phyloP scores from a whole-genome alignment of 23 tunicate genomes.

The Halocynthia aurantium region DNA sequence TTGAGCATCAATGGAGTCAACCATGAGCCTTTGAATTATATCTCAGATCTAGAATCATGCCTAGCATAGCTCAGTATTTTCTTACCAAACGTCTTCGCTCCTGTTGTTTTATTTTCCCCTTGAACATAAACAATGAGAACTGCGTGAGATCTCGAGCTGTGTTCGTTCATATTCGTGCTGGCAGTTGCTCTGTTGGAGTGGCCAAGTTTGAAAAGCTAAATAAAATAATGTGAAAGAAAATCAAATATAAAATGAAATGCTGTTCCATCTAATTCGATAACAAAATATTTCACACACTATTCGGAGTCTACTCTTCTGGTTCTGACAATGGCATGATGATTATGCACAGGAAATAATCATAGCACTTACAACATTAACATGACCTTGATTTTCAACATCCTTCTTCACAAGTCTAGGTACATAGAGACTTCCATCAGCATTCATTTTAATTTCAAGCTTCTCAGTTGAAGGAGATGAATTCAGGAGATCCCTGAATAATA shows the following conservation, averaged over 20 bases:
- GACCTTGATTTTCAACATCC: conserved; percentile 45
- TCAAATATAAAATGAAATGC: too few species aligned
- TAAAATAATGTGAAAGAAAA: not conserved
- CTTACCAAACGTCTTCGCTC: conserved; percentile 32
- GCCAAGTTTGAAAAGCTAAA: conserved; percentile 53
- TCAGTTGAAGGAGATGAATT: conserved; percentile 17
- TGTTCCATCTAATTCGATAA: too few species aligned
- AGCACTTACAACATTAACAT: conserved; percentile 45
- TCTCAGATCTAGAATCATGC: not conserved
- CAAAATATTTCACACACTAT: too few species aligned
- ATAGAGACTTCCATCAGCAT: conserved; percentile 64
- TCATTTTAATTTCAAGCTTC: conserved; percentile 90
- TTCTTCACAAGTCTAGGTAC: conserved; percentile 42
- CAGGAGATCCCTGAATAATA: conserved; percentile 47
- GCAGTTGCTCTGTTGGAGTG: conserved; percentile 77
- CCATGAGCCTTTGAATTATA: too few species aligned
- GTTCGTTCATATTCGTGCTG: conserved; percentile 94
- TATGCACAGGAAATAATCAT: not conserved
- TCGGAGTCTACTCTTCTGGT: too few species aligned
- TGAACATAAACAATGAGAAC: conserved; percentile 68
- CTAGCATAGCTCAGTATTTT: not conserved
- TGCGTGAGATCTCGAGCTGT: conserved; percentile 91
- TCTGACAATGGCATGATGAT: too few species aligned
- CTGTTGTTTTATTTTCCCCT: conserved; percentile 56
- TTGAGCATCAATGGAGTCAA: too few species aligned